These are phyloP conservation scores for Augochlorella aurata DNA, from an alignment of 2,888 invertebrate species.

Conservation along the genomic window DNA sequence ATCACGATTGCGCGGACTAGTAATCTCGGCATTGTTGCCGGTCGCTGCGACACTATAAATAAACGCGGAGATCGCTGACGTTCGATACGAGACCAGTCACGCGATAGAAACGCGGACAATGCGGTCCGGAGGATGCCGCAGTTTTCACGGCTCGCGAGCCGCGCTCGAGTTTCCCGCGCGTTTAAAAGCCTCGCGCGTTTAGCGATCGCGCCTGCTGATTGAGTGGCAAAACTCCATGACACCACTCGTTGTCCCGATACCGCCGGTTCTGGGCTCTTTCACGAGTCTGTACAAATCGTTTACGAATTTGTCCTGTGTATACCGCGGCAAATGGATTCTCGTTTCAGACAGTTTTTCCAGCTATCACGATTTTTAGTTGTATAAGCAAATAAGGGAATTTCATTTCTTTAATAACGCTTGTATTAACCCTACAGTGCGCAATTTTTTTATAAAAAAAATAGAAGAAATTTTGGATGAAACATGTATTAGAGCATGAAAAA, in stretches of 20 bases:
- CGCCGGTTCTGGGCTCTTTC: not conserved
- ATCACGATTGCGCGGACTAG: conserved; percentile 16
- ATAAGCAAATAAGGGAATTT: too few relatives aligned
- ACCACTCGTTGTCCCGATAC: not conserved
- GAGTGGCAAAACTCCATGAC: conserved; percentile 2
- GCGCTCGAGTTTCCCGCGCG: not conserved
- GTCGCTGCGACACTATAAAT: conserved; percentile 39
- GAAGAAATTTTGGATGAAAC: too few relatives aligned
- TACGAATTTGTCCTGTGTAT: not conserved
- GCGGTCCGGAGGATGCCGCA: conserved; percentile 12
- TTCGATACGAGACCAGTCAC: conserved; percentile 44
- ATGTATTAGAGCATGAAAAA: too few relatives aligned
- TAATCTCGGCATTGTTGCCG: conserved; percentile 36
- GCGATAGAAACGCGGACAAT: conserved; percentile 47
- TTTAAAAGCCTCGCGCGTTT: not conserved
- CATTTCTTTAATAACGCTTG: not conserved
- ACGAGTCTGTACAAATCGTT: not conserved
- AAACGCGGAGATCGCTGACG: conserved; percentile 40
- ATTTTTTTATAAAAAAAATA: too few relatives aligned
- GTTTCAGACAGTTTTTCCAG: not conserved
- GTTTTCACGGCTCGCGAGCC: not conserved
- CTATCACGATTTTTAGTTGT: too few relatives aligned
- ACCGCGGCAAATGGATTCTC: not conserved
- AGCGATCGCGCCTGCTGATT: not conserved
- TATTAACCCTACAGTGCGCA: too few relatives aligned